These are phyloP conservation scores for Panonychus citri DNA, from an alignment of 1,140 invertebrate genomes.

Conservation along the genomic window DNA sequence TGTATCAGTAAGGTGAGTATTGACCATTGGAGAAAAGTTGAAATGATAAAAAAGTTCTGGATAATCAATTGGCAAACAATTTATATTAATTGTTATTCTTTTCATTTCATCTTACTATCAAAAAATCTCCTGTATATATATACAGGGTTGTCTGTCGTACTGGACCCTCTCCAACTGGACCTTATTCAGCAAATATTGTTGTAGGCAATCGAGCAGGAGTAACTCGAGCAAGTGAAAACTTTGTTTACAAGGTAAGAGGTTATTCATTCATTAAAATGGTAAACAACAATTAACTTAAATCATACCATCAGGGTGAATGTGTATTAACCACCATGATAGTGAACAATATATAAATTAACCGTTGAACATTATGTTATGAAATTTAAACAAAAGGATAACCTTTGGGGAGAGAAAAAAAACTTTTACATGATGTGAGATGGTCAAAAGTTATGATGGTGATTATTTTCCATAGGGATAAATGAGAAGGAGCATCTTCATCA, in stretches of 20 bases:
- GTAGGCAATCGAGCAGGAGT: constrained; percentile 69
- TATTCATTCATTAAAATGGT: too few relatives aligned
- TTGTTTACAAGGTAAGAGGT: constrained; percentile 19
- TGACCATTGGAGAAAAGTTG: constrained; percentile 14
- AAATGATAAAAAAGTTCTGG: background rate
- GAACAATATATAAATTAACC: too few relatives aligned
- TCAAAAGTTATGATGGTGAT: too few relatives aligned
- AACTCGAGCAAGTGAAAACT: constrained; percentile 63
- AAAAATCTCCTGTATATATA: background rate
- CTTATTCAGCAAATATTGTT: constrained; percentile 51
- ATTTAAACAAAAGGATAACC: too few relatives aligned
- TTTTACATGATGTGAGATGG: too few relatives aligned
- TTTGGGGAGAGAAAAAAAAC: too few relatives aligned
- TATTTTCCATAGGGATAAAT: too few relatives aligned
- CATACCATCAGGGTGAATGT: too few relatives aligned
- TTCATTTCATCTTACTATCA: constrained; percentile 7
- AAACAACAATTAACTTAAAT: too few relatives aligned
- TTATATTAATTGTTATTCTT: background rate
- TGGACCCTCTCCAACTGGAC: constrained; percentile 39
- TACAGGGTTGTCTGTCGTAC: constrained; percentile 56
- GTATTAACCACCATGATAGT: too few relatives aligned
- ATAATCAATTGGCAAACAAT: background rate
- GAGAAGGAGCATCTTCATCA: too few relatives aligned
- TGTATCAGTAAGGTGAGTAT: constrained; percentile 42
- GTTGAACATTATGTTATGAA: too few relatives aligned